Conservation (phyloP, 1,140 invertebrate genomes). For the Lamellibrachia luymesi region DNA sequence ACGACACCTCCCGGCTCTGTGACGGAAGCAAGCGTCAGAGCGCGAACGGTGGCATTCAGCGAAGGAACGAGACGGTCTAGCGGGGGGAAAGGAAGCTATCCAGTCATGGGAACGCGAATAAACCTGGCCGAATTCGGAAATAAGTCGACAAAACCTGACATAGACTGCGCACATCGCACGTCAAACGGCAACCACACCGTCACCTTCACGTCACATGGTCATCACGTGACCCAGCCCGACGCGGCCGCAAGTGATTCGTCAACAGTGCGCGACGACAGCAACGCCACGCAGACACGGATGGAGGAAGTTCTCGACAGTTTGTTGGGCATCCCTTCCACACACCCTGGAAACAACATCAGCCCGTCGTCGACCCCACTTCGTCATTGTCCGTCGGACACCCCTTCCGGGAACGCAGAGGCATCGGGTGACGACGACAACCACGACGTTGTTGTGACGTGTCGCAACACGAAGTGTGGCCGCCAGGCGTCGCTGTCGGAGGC, state of each 20-base stretch:
- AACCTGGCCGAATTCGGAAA: neutral
- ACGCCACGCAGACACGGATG: constrained; percentile 66
- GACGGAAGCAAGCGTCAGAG: neutral
- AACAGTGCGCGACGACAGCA: neutral
- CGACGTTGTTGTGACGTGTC: constrained; percentile 47
- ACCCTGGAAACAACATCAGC: neutral
- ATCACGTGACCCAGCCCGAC: constrained; percentile 57
- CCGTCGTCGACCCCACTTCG: neutral
- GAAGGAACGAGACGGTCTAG: neutral
- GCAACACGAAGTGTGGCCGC: constrained; percentile 51
- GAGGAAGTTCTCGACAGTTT: constrained; percentile 91
- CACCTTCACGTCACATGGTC: neutral
- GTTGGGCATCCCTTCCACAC: constrained; percentile 70
- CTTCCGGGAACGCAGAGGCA: constrained; percentile 63
- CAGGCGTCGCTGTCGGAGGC: constrained; percentile 51
- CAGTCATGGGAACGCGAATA: constrained; percentile 2
- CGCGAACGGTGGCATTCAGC: neutral
- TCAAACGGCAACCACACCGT: neutral
- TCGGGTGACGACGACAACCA: constrained; percentile 62
- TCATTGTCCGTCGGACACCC: neutral
- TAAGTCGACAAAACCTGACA: neutral
- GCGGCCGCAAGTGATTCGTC: neutral
- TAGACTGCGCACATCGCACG: neutral
- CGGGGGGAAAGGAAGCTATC: neutral
- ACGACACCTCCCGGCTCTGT: neutral